Evolutionary conservation across 2,888 invertebrate species (phyloP), one percentile per base, ranked within the genome.

Genomic region (Leptothorax acervorum): DNA sequence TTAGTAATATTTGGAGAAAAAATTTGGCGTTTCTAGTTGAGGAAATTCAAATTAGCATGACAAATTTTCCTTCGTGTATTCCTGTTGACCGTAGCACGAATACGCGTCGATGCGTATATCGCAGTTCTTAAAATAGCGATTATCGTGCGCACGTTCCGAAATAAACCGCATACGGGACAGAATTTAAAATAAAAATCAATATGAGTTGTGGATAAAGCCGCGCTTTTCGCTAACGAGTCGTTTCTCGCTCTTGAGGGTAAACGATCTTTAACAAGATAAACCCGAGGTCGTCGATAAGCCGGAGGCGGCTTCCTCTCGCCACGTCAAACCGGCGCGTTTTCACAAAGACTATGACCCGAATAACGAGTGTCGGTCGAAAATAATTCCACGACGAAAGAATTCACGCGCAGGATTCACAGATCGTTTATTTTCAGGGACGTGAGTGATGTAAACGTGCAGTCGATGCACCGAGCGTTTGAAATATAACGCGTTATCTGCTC

Each of bases 341-440:
- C 42, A 55, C 65, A 74, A 53, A 82, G 51, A 57, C 63, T 23
- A 70, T 60, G 75, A 86, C 86, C 84, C 75, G 82, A 86, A 84
- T 88, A 88, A 82, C 68, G 62, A 51, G 28, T 63, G 74, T 63
- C 35, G 62, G 60, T 83, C 82, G 73, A 85, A 86, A 87, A 85
- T 89, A 90, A 89, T 90, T 65, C 68, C 45, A 35, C 35, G 66
- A 9, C 60, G 71, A 31, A 48, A 28, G 57, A 86, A 83, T 73
- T 71, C 28, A 65, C 23, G 53, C 63, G 39, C 48, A 31, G 42
- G 53, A 65, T 79, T 65, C 31, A 63, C 23, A 28, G 11, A 11
- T 35, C 68, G 31, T 57, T 70, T n/a, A 3, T 12, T 23, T 35
- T 57, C 68, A 18, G 4, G 23, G 15, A 31, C 42, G 4, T n/a